Percentiles rank a stretch among this genome's conserved stretches.
phyloP scores from a whole-genome alignment of 2,113 vertebrate species.

The Bothrops jararaca region DNA sequence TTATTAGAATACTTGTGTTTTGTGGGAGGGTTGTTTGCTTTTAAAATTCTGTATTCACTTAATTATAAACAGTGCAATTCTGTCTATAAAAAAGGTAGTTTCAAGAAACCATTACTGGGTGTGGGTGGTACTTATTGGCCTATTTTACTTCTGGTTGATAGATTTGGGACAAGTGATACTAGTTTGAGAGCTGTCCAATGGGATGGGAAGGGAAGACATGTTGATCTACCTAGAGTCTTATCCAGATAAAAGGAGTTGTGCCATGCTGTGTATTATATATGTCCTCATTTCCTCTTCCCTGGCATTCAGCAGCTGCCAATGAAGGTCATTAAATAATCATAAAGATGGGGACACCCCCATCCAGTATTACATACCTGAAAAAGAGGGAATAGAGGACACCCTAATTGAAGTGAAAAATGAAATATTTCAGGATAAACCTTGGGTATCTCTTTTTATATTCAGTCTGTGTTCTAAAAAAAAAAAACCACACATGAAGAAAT shows the following conservation, averaged over 20 bases:
- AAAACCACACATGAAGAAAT: not conserved
- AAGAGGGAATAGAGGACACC: not conserved
- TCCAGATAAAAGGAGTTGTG: not conserved
- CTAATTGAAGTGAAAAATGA: not conserved
- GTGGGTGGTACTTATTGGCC: not conserved
- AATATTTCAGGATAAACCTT: constrained; percentile 24
- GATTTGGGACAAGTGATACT: not conserved
- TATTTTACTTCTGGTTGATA: not conserved
- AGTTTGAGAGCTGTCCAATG: not conserved
- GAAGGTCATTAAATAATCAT: not conserved
- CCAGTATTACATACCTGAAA: not conserved
- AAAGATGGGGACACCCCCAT: not conserved
- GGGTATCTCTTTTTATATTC: constrained; percentile 14
- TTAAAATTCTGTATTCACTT: not conserved
- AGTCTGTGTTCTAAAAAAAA: not conserved
- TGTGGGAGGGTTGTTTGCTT: not conserved
- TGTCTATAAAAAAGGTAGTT: not conserved
- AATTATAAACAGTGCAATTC: not conserved
- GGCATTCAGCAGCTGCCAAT: not conserved
- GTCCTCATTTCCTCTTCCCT: not conserved
- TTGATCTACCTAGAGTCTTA: not conserved
- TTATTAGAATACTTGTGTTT: not conserved
- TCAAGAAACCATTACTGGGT: not conserved
- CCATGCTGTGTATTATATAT: not conserved
- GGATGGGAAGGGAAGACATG: not conserved